A percentile compares a stretch with the other conserved stretches of the same genome.
These are phyloP conservation scores for Apostichopus californicus DNA, from an alignment of 35 echinoderm and acorn worm species.

Conservation along the genomic window DNA sequence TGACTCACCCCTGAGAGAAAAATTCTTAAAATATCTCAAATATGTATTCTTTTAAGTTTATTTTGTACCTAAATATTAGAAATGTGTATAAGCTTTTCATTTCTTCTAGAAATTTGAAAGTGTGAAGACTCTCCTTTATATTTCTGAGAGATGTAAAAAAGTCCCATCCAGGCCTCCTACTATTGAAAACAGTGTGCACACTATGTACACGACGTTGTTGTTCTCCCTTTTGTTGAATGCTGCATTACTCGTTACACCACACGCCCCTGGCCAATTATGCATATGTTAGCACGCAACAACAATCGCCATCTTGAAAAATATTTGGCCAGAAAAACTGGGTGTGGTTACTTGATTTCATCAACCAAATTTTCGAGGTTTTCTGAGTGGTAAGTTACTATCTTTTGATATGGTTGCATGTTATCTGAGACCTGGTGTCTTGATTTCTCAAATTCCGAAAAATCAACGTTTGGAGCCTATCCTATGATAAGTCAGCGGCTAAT, in stretches of 20 bases:
- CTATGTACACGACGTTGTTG: conserved; percentile 67
- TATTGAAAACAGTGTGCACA: conserved; percentile 45
- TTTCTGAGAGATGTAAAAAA: conserved; percentile 18
- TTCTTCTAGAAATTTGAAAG: background rate
- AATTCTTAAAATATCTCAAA: conserved; percentile 20
- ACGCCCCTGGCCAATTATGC: conserved; percentile 92
- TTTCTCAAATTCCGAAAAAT: conserved; percentile 16
- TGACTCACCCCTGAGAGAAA: conserved; percentile 51
- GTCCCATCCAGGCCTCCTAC: conserved; percentile 33
- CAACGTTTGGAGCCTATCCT: conserved; percentile 36
- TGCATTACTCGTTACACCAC: conserved; percentile 58
- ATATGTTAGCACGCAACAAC: conserved; percentile 93
- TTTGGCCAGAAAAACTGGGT: conserved; percentile 56
- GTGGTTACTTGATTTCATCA: conserved; percentile 53
- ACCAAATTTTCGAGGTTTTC: conserved; percentile 3
- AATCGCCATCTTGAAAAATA: conserved; percentile 89
- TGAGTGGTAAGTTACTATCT: conserved; percentile 13
- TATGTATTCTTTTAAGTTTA: background rate
- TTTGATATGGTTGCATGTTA: background rate
- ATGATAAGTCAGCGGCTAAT: conserved; percentile 58
- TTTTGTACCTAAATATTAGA: background rate
- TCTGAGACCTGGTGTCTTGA: background rate
- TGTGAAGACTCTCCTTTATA: background rate
- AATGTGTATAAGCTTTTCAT: conserved; percentile 10
- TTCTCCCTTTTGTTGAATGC: conserved; percentile 86